phyloP scores from a whole-genome alignment of 2,113 vertebrate species.

The Pollachius pollachius region DNA sequence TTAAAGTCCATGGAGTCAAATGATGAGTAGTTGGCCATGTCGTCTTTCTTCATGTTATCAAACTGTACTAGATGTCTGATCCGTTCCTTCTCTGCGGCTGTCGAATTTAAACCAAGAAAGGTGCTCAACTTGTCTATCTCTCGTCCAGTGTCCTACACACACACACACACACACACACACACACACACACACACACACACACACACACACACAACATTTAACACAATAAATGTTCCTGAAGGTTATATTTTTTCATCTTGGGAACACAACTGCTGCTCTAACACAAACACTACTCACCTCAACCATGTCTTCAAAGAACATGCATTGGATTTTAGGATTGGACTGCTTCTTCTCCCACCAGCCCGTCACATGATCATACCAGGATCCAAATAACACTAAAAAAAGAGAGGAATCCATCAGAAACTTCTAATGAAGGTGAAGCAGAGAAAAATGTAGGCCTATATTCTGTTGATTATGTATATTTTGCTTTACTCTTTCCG shows the following conservation, averaged over 20 bases:
- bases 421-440: background rate
- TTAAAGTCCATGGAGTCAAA: constrained; percentile 43
- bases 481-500: constrained; percentile 63
- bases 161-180: constrained; percentile 1
- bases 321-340: constrained; percentile 70
- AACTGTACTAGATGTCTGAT: constrained; percentile 70
- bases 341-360: constrained; percentile 81
- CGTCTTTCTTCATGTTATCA: constrained; percentile 76
- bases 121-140: constrained; percentile 69
- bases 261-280: too few species aligned
- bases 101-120: constrained; percentile 72
- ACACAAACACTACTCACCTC: constrained; percentile 63
- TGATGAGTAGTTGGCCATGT: constrained; percentile 69
- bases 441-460: background rate
- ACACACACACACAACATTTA: too few species aligned
- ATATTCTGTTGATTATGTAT: background rate
- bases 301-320: constrained; percentile 84
- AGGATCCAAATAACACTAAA: constrained; percentile 76
- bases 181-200: too few species aligned
- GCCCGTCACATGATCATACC: constrained; percentile 76
- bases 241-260: background rate
- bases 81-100: constrained; percentile 44
- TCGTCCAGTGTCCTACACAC: constrained; percentile 53
- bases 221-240: too few species aligned
- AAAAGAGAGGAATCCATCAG: background rate